Base-by-base conservation (phyloP, 2,113 vertebrate genomes). In the Gavialis gangeticus region DNA sequence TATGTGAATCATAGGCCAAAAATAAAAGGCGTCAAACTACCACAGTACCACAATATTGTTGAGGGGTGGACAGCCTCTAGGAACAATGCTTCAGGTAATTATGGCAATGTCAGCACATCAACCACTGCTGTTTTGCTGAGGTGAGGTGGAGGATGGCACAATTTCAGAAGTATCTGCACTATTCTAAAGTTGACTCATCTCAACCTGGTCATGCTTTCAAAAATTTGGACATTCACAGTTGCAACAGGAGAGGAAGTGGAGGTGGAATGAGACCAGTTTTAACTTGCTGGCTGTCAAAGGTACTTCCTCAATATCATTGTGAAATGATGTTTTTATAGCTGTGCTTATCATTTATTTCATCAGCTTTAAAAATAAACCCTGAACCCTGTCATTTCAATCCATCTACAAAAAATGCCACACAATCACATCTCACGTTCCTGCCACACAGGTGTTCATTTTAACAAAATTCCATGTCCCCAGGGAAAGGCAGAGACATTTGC, bases 141-240 rank as follows among this genome's bases (percentile, higher is more conserved):
- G 8, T 24, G 15, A 55, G 21, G 69, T 3, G 0, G 18, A 37
- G 28, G 17, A 87, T 57, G 81, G 2, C 15, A 82, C 30, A 64
- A 73, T 80, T 19, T 82, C 60, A 77, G 30, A 82, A 22, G 13
- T 85, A 77, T 22, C 0, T 1, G 60, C 54, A 89, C 75, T 27
- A 15, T 89, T 80, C 57, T 60, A 30, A 79, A 25, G 87, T 81
- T 88, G 87, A 95, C 55, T 96, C 88, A 76, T 12, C 37, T 24
- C 88, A 75, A 81, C 91, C 93, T 92, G 89, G 46, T 83, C 82
- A 73, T 91, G 85, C 46, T 46, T 71, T 71, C 24, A 37, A 94
- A 83, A 96, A 77, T 22, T 75, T 64, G 59, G 86, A 75, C 80
- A 89, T 92, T 62, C 83, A 78, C 89, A 75, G 55, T 37, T 87